These are phyloP conservation scores for Leptodon cayanensis DNA, from an alignment of 2,797 vertebrate species.

Conservation along the genomic window DNA sequence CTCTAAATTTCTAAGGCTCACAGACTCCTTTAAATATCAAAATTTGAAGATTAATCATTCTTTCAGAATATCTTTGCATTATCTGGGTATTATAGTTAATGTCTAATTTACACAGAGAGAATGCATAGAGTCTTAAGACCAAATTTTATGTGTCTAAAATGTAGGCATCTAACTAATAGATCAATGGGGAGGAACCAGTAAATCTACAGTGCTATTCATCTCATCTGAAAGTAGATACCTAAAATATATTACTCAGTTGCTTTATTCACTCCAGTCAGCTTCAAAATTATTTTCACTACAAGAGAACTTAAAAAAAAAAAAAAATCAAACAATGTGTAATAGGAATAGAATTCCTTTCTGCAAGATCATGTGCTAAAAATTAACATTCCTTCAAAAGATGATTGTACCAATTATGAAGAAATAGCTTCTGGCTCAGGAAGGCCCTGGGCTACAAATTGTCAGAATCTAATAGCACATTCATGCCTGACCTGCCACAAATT, in stretches of 20 bases:
- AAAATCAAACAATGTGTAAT: neutral
- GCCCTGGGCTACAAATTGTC: neutral
- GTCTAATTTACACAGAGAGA: neutral
- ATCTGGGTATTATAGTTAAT: neutral
- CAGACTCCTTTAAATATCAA: neutral
- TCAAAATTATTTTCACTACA: neutral
- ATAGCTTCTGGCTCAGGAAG: neutral
- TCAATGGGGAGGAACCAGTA: neutral
- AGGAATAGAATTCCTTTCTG: neutral
- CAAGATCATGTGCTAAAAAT: neutral
- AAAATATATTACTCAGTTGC: neutral
- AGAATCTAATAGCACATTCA: neutral
- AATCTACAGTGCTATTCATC: neutral
- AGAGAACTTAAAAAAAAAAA: neutral
- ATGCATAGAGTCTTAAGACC: neutral
- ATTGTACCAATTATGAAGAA: neutral
- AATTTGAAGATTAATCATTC: neutral
- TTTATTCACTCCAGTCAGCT: neutral
- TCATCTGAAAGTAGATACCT: neutral
- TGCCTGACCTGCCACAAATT: neutral
- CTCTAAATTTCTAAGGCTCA: neutral
- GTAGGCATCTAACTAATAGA: neutral
- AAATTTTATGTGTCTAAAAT: neutral
- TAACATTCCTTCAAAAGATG: neutral
- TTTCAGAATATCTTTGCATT: neutral